Percentiles rank a stretch among this genome's conserved stretches.
These are phyloP conservation scores for Sitta europaea DNA, from an alignment of 2,113 vertebrate genomes.

Conservation along the genomic window DNA sequence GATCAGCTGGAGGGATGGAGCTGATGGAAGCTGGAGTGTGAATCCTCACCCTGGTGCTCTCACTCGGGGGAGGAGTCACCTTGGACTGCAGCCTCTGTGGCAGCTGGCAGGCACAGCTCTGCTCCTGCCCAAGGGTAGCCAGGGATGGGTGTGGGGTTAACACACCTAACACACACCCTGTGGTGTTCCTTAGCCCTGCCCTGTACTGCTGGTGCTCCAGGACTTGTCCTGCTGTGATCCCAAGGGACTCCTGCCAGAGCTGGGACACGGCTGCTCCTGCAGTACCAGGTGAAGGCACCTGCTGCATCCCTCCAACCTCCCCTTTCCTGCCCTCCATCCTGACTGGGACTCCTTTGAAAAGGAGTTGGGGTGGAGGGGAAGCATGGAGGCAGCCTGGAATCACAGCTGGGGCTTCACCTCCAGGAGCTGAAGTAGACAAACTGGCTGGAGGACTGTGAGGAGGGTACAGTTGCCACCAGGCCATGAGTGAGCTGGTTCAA, in stretches of 20 bases:
- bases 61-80: background rate
- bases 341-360: background rate
- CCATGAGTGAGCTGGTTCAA: background rate
- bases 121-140: background rate
- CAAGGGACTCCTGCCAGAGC: background rate
- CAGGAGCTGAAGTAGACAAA: rapidly evolving
- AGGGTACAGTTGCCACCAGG: background rate
- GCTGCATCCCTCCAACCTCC: rapidly evolving
- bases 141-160: background rate
- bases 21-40: background rate
- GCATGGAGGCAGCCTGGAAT: background rate
- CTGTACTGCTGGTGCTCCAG: background rate
- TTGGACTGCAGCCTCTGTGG: background rate
- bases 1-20: background rate
- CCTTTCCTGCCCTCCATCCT: background rate
- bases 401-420: background rate
- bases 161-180: rapidly evolving
- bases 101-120: background rate
- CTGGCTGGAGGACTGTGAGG: background rate
- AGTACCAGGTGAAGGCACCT: background rate
- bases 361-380: background rate
- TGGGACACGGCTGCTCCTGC: rapidly evolving
- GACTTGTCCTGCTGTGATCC: background rate
- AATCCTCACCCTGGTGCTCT: background rate
- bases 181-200: background rate